Conservation (phyloP, 2,113 vertebrate species). For the Phaethon lepturus region DNA sequence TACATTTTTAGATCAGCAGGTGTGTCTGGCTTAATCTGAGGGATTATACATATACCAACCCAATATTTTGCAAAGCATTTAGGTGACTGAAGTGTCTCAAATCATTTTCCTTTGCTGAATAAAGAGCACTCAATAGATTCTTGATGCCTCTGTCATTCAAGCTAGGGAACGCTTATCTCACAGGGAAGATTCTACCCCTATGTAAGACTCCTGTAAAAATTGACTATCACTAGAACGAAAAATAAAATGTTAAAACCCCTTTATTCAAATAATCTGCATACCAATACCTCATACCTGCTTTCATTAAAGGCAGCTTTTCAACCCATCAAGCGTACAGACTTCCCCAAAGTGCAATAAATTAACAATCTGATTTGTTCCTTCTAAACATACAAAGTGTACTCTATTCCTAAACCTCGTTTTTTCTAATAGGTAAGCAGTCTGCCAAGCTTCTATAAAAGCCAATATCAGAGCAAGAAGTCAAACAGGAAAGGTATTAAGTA, state of each 20-base stretch:
- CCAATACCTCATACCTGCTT: not conserved
- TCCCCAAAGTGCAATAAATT: not conserved
- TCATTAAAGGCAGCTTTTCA: not conserved
- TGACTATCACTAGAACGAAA: conserved; percentile 51
- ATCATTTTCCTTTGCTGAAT: conserved; percentile 37
- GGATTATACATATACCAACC: conserved; percentile 39
- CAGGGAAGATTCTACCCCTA: conserved; percentile 25
- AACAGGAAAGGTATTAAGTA: not conserved
- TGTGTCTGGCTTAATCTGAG: conserved; percentile 3
- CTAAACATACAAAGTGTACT: not conserved
- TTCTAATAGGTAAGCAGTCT: not conserved
- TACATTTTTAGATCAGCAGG: conserved; percentile 12
- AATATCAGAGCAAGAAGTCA: not conserved
- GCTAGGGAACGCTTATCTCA: conserved; percentile 13
- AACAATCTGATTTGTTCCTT: not conserved
- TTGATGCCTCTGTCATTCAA: conserved; percentile 52
- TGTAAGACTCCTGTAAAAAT: conserved; percentile 46
- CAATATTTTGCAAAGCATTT: conserved; percentile 45
- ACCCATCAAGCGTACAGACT: not conserved
- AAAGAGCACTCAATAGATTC: conserved; percentile 37
- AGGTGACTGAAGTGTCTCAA: conserved; percentile 48
- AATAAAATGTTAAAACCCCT: conserved; percentile 16
- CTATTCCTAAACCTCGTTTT: not conserved
- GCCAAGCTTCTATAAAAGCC: not conserved
- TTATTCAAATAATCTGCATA: not conserved